Base-by-base conservation (phyloP, 2,888 invertebrate genomes). In the Drosophila melanocephala region DNA sequence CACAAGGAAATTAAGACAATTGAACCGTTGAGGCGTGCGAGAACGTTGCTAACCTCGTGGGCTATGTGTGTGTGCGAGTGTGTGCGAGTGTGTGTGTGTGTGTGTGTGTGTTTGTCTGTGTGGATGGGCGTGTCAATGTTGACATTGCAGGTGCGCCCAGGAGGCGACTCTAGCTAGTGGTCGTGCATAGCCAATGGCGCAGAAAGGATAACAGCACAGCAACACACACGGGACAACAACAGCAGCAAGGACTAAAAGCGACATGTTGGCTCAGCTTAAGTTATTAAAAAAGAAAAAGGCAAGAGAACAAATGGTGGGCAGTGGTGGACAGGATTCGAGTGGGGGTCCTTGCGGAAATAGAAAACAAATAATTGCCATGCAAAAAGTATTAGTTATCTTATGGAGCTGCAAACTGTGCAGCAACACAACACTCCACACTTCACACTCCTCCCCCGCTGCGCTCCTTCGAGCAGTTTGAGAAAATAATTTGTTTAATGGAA, bases 401-500 rank as follows among this genome's bases (percentile, higher is more conserved):
- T 76, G 69, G 80, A 60, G 33, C 63, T 61, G 33, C 67, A 64
- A 68, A 64, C 62, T 55, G 44, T 44, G 44, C 35, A 35, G 35
- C 22, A 55, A 35, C 26, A 10, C 10, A 55, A 19, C 55, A 10
- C 22, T 22, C 12, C 26, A 19, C 35, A 10, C 22, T 22, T 5
- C 19, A 26, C 35, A 19, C 56, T 26, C 33, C 33, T 26, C 10
- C 16, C 44, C 73, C n/a, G 57, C 37, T 44, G 16, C 28, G 2
- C 19, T 16, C 37, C 26, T 26, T n/a, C 55, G 19, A 35, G 69
- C 82, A 90, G 79, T 74, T 77, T 72, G 73, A 77, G 67, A 90
- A 87, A 91, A 87, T 89, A 87, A 87, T 87, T 91, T 90, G 87
- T 90, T 91, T 91, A 87, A 87, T 87, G 87, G 91, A 91, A 87